Evolutionary conservation across 1,140 invertebrate species (phyloP).

Genomic region (Rhopalosiphum maidis): DNA sequence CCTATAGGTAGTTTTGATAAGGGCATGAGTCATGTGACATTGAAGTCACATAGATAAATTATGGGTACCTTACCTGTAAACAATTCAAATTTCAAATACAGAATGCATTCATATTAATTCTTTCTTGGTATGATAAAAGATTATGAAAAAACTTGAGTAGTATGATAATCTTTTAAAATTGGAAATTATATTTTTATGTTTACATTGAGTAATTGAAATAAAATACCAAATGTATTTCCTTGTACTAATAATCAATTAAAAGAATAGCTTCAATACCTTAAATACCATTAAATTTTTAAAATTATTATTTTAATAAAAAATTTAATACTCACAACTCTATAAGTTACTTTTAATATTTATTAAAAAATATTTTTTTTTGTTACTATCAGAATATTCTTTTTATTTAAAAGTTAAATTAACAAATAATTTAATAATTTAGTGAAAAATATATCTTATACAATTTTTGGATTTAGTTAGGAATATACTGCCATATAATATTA

Average conservation of each 20-base stretch:
- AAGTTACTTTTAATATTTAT: not conserved
- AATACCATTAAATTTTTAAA: too few species aligned
- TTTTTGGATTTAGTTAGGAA: not conserved
- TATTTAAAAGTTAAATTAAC: not conserved
- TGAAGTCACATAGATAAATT: not conserved
- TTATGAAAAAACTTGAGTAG: not conserved
- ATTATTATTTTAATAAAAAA: not conserved
- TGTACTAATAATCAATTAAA: not conserved
- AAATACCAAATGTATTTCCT: not conserved
- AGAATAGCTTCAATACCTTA: too few species aligned
- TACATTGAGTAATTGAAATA: not conserved
- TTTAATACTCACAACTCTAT: not conserved
- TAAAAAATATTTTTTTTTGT: not conserved
- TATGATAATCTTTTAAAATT: not conserved
- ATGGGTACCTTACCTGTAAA: not conserved
- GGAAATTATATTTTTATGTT: not conserved
- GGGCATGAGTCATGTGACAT: constrained; percentile 31
- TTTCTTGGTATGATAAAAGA: not conserved
- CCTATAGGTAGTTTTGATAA: constrained; percentile 13
- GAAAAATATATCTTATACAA: too few species aligned
- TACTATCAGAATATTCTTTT: not conserved
- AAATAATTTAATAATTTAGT: not conserved
- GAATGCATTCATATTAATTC: not conserved
- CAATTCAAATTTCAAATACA: not conserved
- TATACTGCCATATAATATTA: not conserved